Evolutionary conservation across 2,888 invertebrate genomes (phyloP).

Genomic region (Strigamia transsilvanica): DNA sequence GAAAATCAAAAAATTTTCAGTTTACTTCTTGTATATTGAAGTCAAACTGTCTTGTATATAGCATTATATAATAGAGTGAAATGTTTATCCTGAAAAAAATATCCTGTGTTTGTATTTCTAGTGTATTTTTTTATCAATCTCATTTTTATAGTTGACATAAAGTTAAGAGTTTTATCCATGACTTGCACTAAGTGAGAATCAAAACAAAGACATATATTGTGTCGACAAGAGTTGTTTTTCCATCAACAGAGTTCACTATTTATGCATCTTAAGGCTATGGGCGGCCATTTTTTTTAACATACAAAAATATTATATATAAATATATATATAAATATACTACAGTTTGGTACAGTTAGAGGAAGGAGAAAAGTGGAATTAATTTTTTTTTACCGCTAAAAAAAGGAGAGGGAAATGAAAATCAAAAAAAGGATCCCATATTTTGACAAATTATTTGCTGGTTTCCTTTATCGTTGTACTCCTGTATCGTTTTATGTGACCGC

Average conservation of each 20-base stretch:
- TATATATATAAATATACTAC: conserved; percentile 15
- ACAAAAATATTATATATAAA: not conserved
- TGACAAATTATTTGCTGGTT: conserved; percentile 45
- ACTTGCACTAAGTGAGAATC: conserved; percentile 44
- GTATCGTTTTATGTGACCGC: conserved; percentile 47
- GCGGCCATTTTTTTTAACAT: not conserved
- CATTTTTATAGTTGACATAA: conserved; percentile 37
- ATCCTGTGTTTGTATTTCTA: conserved; percentile 42
- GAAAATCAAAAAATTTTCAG: conserved; percentile 31
- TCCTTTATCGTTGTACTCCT: conserved; percentile 47
- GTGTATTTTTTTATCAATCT: conserved; percentile 47
- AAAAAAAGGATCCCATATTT: conserved; percentile 48
- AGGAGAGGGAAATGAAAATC: conserved; percentile 25
- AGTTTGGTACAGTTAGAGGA: conserved; percentile 1
- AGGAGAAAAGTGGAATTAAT: conserved; percentile 35
- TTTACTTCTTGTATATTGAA: not conserved
- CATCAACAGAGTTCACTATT: conserved; percentile 47
- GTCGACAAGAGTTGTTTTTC: conserved; percentile 31
- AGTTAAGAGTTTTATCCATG: conserved; percentile 23
- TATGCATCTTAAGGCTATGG: conserved; percentile 32
- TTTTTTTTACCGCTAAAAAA: not conserved
- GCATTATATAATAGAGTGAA: conserved; percentile 25
- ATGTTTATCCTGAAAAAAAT: conserved; percentile 23
- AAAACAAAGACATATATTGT: conserved; percentile 49
- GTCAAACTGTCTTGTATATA: conserved; percentile 14